phyloP scores from a whole-genome alignment of 1,140 invertebrate genomes.

The Episyrphus balteatus region DNA sequence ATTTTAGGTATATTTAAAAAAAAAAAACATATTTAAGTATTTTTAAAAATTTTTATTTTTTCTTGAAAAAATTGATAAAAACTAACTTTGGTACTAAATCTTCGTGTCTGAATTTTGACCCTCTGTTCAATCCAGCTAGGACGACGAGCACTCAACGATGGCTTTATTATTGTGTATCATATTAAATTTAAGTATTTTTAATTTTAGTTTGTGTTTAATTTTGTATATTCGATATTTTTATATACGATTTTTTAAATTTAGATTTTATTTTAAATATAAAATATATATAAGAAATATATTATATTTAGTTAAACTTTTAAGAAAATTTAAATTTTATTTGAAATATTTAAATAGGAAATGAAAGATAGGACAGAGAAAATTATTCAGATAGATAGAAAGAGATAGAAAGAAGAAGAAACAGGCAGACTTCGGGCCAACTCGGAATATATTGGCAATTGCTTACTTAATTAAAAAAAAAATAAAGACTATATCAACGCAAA shows the following conservation, averaged over 20 bases:
- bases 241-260: not conserved
- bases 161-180: slow-evolving; percentile 21
- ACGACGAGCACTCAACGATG: slow-evolving; percentile 38
- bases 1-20: too few species aligned
- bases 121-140: slow-evolving; percentile 37
- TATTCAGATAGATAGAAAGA: too few species aligned
- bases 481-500: too few species aligned
- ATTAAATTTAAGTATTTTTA: slow-evolving; percentile 6
- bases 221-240: slow-evolving; percentile 5
- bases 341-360: not conserved
- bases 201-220: slow-evolving; percentile 11
- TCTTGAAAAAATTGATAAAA: slow-evolving; percentile 9
- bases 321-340: not conserved
- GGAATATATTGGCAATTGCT: too few species aligned
- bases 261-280: slow-evolving; percentile 3
- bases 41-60: not conserved
- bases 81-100: slow-evolving; percentile 39
- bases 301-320: not conserved
- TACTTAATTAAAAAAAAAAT: too few species aligned
- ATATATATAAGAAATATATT: slow-evolving; percentile 7
- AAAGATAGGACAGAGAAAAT: not conserved
- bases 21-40: not conserved
- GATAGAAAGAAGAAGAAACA: not conserved
- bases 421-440: too few species aligned
- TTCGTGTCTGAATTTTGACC: slow-evolving; percentile 38